phyloP scores from a whole-genome alignment of 2,888 invertebrate genomes.

The Tetragonisca angustula region DNA sequence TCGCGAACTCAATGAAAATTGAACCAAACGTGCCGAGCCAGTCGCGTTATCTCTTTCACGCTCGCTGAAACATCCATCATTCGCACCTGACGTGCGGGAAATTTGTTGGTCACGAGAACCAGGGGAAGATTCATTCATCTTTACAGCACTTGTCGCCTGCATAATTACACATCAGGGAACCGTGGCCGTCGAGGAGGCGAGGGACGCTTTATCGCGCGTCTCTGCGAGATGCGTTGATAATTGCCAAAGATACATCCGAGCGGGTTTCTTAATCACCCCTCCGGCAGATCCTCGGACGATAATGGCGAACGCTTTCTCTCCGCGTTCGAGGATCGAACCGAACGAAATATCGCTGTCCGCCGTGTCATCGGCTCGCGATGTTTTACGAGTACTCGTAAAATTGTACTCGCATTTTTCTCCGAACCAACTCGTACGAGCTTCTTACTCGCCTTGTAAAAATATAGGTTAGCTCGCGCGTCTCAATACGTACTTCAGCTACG shows the following conservation, averaged over 20 bases:
- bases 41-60: background rate
- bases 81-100: background rate
- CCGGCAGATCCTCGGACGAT: conserved; percentile 37
- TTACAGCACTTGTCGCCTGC: conserved; percentile 28
- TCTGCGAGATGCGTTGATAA: conserved; percentile 21
- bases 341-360: conserved; percentile 14
- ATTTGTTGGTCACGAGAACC: background rate
- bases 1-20: background rate
- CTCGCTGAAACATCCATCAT: conserved; percentile 9
- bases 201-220: conserved; percentile 32
- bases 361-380: conserved; percentile 10
- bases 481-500: background rate
- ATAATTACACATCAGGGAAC: conserved; percentile 59
- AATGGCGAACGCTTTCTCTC: background rate
- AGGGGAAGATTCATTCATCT: conserved; percentile 22
- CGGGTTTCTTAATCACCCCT: conserved; percentile 14
- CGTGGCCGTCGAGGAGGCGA: conserved; percentile 22
- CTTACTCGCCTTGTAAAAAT: conserved; percentile 12
- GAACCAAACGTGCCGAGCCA: background rate
- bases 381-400: conserved; percentile 29
- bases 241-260: conserved; percentile 34
- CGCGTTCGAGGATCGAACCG: background rate
- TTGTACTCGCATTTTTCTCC: background rate
- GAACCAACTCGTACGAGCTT: too few relatives aligned
- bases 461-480: background rate